These are phyloP conservation scores for Nesoenas mayeri DNA, from an alignment of 2,113 vertebrate species.

Conservation along the genomic window DNA sequence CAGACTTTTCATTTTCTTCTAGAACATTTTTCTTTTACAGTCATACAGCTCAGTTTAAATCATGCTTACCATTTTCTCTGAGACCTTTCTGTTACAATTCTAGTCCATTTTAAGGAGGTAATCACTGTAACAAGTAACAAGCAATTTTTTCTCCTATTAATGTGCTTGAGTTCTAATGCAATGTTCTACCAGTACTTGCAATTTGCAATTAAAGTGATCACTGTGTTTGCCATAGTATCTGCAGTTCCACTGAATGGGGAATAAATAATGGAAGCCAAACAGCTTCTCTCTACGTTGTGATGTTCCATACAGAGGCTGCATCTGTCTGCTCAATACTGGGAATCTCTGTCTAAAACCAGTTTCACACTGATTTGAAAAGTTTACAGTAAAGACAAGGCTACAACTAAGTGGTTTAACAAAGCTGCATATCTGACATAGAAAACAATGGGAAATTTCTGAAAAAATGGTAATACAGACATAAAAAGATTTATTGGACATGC, in stretches of 20 bases:
- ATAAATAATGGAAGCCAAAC: not conserved
- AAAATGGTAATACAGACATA: not conserved
- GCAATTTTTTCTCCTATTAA: not conserved
- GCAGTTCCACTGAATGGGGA: not conserved
- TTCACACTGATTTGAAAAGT: not conserved
- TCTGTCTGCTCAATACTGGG: not conserved
- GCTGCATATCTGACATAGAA: not conserved
- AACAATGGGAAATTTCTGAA: not conserved
- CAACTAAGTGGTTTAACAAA: not conserved
- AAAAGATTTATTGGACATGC: not conserved
- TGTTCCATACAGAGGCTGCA: not conserved
- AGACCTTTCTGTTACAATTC: not conserved
- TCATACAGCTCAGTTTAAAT: not conserved
- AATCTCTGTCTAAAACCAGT: not conserved
- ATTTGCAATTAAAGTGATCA: not conserved
- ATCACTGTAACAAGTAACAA: not conserved
- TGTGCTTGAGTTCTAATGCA: not conserved
- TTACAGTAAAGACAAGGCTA: not conserved
- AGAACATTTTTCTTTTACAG: not conserved
- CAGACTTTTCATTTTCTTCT: not conserved
- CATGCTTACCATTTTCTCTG: not conserved
- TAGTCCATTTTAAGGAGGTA: not conserved
- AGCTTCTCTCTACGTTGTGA: not conserved
- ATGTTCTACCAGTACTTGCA: not conserved
- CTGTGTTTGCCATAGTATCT: not conserved